Conservation (phyloP, 2,797 vertebrate species). For the Halcyon leucocephala region DNA sequence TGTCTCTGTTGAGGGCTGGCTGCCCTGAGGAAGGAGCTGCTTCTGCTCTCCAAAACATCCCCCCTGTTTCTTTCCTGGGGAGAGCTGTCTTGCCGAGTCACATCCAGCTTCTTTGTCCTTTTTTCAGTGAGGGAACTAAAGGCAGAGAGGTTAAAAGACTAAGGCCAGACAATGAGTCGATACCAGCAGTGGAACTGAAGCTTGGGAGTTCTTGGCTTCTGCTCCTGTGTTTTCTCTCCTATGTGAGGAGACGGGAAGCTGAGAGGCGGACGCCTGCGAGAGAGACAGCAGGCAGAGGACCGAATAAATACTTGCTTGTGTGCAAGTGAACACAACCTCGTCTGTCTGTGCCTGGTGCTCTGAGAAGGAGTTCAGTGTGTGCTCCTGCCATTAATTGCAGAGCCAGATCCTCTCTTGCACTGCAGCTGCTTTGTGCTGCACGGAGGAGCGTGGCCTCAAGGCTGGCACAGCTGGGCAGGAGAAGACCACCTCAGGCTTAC, state of each 20-base stretch:
- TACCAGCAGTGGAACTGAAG: neutral
- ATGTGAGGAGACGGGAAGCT: neutral
- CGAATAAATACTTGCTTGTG: constrained; percentile 25
- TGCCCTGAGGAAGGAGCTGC: neutral
- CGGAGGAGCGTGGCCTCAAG: neutral
- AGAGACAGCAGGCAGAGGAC: neutral
- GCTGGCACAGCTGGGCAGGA: neutral
- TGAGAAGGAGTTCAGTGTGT: neutral
- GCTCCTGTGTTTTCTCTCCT: neutral
- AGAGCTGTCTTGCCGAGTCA: neutral
- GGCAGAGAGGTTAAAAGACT: neutral
- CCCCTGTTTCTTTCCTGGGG: neutral
- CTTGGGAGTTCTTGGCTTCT: constrained; percentile 23
- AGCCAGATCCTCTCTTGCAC: constrained; percentile 7
- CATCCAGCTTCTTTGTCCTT: neutral
- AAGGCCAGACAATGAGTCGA: constrained; percentile 26
- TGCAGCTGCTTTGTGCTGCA: constrained; percentile 2
- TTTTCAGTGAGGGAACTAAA: neutral
- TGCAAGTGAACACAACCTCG: neutral
- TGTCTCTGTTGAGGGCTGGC: neutral
- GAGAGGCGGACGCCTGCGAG: neutral
- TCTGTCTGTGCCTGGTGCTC: constrained; percentile 8
- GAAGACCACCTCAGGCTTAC: neutral
- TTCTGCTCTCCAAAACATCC: neutral
- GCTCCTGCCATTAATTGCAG: neutral